phyloP scores from a whole-genome alignment of 1,140 invertebrate species.

The Rhagoletis pomonella region DNA sequence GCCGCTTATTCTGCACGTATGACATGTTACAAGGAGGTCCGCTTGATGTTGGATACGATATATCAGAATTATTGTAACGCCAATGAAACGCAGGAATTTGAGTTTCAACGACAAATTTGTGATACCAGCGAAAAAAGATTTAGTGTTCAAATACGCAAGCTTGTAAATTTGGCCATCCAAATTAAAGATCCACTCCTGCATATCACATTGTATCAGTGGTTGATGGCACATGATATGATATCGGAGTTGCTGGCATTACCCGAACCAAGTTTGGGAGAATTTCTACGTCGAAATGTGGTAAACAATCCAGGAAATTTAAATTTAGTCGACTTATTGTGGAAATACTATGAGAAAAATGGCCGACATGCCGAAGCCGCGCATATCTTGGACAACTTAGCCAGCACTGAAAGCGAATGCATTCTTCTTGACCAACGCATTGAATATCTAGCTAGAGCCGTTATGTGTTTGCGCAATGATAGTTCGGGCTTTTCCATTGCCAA shows the following conservation, averaged over 20 bases:
- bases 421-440: conserved; percentile 85
- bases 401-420: conserved; percentile 81
- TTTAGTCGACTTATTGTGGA: conserved; percentile 94
- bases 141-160: conserved; percentile 73
- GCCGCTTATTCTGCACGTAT: conserved; percentile 79
- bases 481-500: conserved; percentile 84
- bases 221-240: conserved; percentile 82
- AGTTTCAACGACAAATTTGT: conserved; percentile 49
- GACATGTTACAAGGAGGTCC: conserved; percentile 92
- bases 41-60: conserved; percentile 85
- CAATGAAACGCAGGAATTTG: conserved; percentile 53
- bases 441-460: conserved; percentile 94
- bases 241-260: conserved; percentile 86
- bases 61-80: conserved; percentile 78
- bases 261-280: conserved; percentile 88
- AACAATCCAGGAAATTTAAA: conserved; percentile 77
- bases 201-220: conserved; percentile 94
- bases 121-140: conserved; percentile 57
- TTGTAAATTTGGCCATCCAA: conserved; percentile 76
- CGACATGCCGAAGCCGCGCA: conserved; percentile 95
- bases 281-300: conserved; percentile 80
- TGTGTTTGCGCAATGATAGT: conserved; percentile 93
- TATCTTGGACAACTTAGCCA: conserved; percentile 91
- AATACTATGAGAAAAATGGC: conserved; percentile 94
- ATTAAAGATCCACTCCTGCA: conserved; percentile 91